Evolutionary conservation across 2,888 invertebrate species (phyloP).

Genomic region (Anorthoa munda): DNA sequence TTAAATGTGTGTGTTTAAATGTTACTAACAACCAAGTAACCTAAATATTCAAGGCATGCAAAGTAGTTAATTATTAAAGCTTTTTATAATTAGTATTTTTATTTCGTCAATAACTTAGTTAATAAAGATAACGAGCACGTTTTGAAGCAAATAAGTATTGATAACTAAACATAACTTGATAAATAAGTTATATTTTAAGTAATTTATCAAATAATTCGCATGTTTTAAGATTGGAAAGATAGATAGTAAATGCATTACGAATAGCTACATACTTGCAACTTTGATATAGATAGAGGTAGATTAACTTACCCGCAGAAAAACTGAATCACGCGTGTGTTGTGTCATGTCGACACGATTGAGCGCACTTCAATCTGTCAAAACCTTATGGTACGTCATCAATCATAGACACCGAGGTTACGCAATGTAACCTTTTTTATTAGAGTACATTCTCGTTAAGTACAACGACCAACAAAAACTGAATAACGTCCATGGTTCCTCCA

Average conservation of each 20-base stretch:
- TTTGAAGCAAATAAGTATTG: not conserved
- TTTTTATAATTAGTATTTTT: not conserved
- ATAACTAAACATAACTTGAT: slow-evolving; percentile 12
- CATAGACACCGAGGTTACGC: slow-evolving; percentile 39
- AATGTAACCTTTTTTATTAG: slow-evolving; percentile 42
- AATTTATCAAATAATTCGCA: slow-evolving; percentile 11
- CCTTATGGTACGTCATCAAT: slow-evolving; percentile 41
- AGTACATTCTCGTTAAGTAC: slow-evolving; percentile 35
- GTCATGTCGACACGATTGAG: slow-evolving; percentile 28
- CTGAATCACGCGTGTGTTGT: slow-evolving; percentile 31
- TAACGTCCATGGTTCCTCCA: slow-evolving; percentile 33
- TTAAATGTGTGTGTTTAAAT: too few relatives aligned
- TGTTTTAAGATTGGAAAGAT: slow-evolving; percentile 31
- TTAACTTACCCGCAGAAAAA: slow-evolving; percentile 31
- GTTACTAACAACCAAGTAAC: not conserved
- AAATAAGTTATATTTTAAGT: not conserved
- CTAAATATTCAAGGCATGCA: not conserved
- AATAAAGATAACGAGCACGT: not conserved
- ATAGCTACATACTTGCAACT: slow-evolving; percentile 20
- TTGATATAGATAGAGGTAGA: slow-evolving; percentile 16
- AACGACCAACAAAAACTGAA: slow-evolving; percentile 27
- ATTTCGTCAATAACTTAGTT: not conserved
- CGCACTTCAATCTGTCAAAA: slow-evolving; percentile 41
- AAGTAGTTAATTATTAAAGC: not conserved
- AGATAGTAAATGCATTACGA: slow-evolving; percentile 28